Evolutionary conservation across 2,797 vertebrate genomes (phyloP).

Genomic region (Sebastes umbrosus): DNA sequence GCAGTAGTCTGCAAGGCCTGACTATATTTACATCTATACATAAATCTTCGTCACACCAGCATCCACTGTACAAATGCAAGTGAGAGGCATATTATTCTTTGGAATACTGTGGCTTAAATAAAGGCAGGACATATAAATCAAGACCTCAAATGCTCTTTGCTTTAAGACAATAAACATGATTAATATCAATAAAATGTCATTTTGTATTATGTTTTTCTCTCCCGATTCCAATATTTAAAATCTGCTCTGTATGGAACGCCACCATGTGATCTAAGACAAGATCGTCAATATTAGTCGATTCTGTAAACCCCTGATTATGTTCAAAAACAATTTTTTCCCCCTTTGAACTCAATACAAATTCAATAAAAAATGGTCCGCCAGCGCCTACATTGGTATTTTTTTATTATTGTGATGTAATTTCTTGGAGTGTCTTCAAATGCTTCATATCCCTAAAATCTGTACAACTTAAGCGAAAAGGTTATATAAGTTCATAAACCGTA

Average conservation of each 20-base stretch:
- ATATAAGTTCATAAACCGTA: background rate
- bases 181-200: background rate
- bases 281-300: background rate
- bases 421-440: background rate
- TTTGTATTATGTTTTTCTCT: background rate
- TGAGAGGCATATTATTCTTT: background rate
- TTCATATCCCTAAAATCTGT: background rate
- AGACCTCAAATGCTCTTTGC: background rate
- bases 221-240: background rate
- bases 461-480: background rate
- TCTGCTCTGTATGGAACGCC: background rate
- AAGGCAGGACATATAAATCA: background rate
- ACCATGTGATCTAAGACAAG: background rate
- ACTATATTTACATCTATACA: background rate
- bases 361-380: background rate
- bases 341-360: background rate
- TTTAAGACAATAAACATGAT: background rate
- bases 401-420: background rate
- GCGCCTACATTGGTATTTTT: background rate
- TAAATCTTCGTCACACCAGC: background rate
- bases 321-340: too few relatives aligned
- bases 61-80: background rate
- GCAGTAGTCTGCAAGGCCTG: background rate
- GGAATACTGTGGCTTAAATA: background rate
- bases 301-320: background rate